phyloP scores from a whole-genome alignment of 2,797 vertebrate genomes.

The Melanotaenia pygmaea region DNA sequence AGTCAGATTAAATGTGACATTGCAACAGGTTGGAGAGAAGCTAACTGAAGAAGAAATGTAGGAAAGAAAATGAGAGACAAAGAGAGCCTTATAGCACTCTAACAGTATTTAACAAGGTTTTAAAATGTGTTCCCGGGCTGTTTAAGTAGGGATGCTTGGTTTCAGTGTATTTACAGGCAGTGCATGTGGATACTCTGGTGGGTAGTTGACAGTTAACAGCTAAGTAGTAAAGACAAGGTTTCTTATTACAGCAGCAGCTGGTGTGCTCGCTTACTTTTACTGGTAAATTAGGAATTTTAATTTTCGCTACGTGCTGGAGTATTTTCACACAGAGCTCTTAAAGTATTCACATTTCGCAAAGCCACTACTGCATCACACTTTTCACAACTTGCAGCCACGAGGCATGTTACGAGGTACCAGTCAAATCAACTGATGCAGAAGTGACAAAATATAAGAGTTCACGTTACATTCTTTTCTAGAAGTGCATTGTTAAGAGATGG shows the following conservation, averaged over 20 bases:
- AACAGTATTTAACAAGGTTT: constrained; percentile 56
- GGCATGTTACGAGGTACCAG: neutral
- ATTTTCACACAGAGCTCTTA: neutral
- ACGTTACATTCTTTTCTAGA: neutral
- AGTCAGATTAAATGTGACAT: constrained; percentile 23
- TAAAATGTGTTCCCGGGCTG: constrained; percentile 45
- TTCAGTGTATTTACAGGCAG: constrained; percentile 56
- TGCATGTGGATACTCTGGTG: constrained; percentile 39
- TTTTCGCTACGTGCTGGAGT: constrained; percentile 8
- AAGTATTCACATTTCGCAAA: neutral
- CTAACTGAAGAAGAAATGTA: constrained; percentile 22
- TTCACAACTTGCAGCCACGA: neutral
- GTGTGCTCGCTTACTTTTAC: constrained; percentile 3
- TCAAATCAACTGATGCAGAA: neutral
- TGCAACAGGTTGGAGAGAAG: constrained; percentile 40
- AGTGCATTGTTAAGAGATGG: no score
- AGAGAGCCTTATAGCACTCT: constrained; percentile 39
- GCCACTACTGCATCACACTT: neutral
- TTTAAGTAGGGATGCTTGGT: constrained; percentile 55
- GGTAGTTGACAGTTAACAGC: constrained; percentile 58
- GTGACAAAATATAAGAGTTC: neutral
- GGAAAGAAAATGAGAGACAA: constrained; percentile 3
- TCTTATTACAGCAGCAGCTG: constrained; percentile 60
- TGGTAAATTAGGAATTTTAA: neutral
- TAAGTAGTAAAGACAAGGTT: constrained; percentile 45